Conservation (phyloP, 2,113 vertebrate genomes). For the Nicator chloris region DNA sequence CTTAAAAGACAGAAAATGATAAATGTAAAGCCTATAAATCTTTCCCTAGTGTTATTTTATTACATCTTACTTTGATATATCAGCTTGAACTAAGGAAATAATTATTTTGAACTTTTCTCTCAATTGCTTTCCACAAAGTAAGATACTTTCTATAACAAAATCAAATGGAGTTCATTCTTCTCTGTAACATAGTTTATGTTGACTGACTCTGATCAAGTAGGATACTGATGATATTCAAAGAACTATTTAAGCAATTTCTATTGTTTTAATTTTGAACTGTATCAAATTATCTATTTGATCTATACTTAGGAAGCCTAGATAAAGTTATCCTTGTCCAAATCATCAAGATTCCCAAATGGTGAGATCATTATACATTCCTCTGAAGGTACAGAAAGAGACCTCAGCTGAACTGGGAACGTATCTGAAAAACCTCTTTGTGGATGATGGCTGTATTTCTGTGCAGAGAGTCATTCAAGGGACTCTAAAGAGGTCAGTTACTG, state of each 20-base stretch:
- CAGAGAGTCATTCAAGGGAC: background rate
- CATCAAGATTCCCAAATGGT: background rate
- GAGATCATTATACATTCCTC: background rate
- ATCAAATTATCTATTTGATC: background rate
- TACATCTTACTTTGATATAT: background rate
- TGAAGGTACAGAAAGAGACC: background rate
- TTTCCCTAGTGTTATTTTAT: background rate
- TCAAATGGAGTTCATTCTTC: background rate
- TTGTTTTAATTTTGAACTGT: background rate
- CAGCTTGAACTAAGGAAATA: background rate
- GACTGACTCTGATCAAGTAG: background rate
- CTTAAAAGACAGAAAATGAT: conserved; percentile 61
- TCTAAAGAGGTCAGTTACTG: background rate
- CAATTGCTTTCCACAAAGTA: background rate
- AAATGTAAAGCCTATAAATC: background rate
- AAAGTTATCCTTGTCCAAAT: background rate
- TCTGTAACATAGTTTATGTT: background rate
- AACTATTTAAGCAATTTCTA: background rate
- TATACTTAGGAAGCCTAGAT: background rate
- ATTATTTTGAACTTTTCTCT: background rate
- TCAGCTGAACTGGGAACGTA: background rate
- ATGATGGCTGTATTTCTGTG: background rate
- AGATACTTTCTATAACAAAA: background rate
- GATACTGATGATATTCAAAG: background rate
- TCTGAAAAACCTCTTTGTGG: background rate